These are phyloP conservation scores for Drosophila virilis DNA, from an alignment of 1,140 invertebrate species.

Conservation along the genomic window DNA sequence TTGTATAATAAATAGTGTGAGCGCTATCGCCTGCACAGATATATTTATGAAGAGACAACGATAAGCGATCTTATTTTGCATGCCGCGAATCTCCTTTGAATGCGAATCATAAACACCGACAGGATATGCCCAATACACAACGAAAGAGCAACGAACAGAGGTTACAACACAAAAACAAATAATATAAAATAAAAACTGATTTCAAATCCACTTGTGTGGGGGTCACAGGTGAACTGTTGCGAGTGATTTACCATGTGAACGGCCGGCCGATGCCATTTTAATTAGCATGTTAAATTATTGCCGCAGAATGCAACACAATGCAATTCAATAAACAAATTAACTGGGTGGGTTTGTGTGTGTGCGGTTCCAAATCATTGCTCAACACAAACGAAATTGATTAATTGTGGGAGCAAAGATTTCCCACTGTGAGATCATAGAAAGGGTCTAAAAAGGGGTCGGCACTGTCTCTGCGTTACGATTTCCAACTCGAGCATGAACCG, in stretches of 20 bases:
- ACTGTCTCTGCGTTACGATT: background rate
- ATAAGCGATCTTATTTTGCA: slow-evolving; percentile 74
- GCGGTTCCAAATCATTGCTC: slow-evolving; percentile 67
- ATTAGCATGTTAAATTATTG: slow-evolving; percentile 70
- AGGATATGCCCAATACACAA: slow-evolving; percentile 52
- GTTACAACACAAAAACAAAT: background rate
- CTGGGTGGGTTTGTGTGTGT: slow-evolving; percentile 57
- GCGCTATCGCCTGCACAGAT: slow-evolving; percentile 67
- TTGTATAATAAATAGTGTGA: slow-evolving; percentile 79
- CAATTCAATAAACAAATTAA: slow-evolving; percentile 76
- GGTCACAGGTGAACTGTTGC: slow-evolving; percentile 52
- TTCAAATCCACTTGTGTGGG: slow-evolving; percentile 40
- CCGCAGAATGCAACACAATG: slow-evolving; percentile 52
- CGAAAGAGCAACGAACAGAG: background rate
- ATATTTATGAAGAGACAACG: slow-evolving; percentile 72
- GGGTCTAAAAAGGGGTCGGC: background rate
- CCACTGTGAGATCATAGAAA: slow-evolving; percentile 55
- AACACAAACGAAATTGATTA: slow-evolving; percentile 62
- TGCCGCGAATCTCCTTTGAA: slow-evolving; percentile 53
- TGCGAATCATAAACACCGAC: slow-evolving; percentile 64
- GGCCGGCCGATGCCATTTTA: slow-evolving; percentile 54
- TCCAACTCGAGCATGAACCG: slow-evolving; percentile 39
- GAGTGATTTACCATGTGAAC: slow-evolving; percentile 48
- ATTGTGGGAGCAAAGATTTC: slow-evolving; percentile 80
- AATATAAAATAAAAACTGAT: background rate